These are phyloP conservation scores for Azemiops feae DNA, from an alignment of 2,113 vertebrate genomes.

Conservation along the genomic window DNA sequence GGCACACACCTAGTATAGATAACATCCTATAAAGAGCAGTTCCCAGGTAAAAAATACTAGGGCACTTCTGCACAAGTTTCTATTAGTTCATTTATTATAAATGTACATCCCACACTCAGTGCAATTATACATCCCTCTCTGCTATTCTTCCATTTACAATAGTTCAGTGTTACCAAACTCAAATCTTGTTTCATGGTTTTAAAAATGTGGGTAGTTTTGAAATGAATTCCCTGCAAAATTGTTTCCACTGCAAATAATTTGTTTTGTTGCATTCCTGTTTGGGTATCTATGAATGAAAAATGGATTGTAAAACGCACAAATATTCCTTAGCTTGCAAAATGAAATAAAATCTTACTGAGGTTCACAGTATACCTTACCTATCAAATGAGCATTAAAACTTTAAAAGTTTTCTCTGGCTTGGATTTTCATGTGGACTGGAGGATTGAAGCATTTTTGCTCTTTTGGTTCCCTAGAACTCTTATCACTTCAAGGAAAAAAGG, in stretches of 20 bases:
- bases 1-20: not conserved
- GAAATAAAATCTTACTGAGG: not conserved
- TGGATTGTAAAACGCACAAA: not conserved
- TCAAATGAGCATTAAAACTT: not conserved
- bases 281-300: not conserved
- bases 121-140: not conserved
- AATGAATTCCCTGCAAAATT: not conserved
- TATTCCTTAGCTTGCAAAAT: not conserved
- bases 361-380: not conserved
- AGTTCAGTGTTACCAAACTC: not conserved
- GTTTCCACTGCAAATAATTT: not conserved
- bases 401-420: not conserved
- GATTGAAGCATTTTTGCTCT: not conserved
- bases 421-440: not conserved
- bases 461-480: not conserved
- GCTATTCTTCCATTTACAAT: not conserved
- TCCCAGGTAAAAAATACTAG: not conserved
- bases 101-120: not conserved
- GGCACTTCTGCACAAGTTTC: not conserved
- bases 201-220: not conserved
- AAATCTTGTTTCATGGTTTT: not conserved
- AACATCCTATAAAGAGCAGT: not conserved
- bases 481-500: not conserved
- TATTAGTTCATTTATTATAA: not conserved
- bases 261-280: not conserved